Conservation (phyloP, 2,113 vertebrate genomes). For the Scophthalmus maximus region DNA sequence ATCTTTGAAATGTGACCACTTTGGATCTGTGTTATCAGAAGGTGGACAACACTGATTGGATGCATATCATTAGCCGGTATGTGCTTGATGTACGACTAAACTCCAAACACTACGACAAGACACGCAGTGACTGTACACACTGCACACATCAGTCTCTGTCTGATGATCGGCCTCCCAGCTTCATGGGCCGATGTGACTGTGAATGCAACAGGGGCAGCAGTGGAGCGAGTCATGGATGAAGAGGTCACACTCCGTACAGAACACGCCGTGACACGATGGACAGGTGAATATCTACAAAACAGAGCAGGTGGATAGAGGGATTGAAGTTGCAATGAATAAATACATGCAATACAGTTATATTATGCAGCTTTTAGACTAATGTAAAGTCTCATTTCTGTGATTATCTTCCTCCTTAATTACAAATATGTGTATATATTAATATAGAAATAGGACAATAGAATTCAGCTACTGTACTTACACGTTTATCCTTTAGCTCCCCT, state of each 20-base stretch:
- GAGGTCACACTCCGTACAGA: constrained; percentile 94
- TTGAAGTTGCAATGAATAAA: not conserved
- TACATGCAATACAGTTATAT: no score
- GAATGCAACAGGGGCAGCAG: constrained; percentile 95
- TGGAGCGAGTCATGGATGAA: constrained; percentile 95
- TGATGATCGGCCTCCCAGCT: not conserved
- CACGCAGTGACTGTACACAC: no score
- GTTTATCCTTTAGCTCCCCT: constrained; percentile 90
- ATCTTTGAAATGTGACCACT: not conserved
- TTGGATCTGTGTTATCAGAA: not conserved
- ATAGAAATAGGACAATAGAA: not conserved
- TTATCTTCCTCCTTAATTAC: no score
- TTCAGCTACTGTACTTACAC: constrained; percentile 83
- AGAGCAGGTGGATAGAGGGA: not conserved
- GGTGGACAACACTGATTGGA: not conserved
- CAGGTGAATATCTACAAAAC: constrained; percentile 88
- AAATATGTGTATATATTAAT: no score
- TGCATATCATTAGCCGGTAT: not conserved
- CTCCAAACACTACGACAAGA: not conserved
- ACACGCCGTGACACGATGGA: constrained; percentile 84
- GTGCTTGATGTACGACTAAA: not conserved
- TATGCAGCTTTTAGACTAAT: no score
- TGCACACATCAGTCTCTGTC: not conserved
- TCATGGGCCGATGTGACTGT: constrained; percentile 74
- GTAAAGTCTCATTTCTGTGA: no score